Base-by-base conservation (phyloP, 92 coral and sea anemone species). In the Blastomussa wellsi region DNA sequence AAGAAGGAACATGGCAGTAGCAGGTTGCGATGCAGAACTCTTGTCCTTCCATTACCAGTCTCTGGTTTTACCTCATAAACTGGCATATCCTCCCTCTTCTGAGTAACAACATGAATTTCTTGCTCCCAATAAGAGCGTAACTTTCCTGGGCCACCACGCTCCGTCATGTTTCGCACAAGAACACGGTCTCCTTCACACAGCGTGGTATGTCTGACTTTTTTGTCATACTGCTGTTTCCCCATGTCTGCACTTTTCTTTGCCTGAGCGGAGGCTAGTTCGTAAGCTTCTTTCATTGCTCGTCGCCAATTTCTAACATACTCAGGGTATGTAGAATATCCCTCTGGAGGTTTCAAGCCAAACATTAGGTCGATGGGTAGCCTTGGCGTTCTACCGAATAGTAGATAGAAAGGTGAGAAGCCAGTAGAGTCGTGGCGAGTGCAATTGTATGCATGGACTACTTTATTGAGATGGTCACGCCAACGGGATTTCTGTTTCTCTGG, bases 381-480 rank as follows among this genome's bases (percentile, higher is more conserved):
- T n/a, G n/a, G 95, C 14, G 48, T 53, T 53, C 87, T 81, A 17
- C 90, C 90, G 83, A 86, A 89, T 53, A 89, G 60, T 59, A 81
- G 75, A 80, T 80, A 92, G 82, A 92, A 89, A 31, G 92, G 92
- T 24, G 95, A 82, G 62, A 80, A 92, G 2, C 95, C 93, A 26
- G 95, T 89, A 9, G 95, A 74, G 64, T 89, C 93, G 52, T 92
- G 72, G 1, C 87, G 89, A n/a, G 91, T 90, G 65, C 89, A 90
- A 37, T 92, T 90, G 37, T 92, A 86, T 13, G 95, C 91, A 83
- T 92, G 90, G 38, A 92, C 91, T 33, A 92, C 86, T 38, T 92
- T 92, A 68, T 80, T 83, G 15, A 92, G 79, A 67, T 86, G 92
- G 52, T 89, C 91, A 64, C 87, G 88, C 95, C 95, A 89, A 36